Evolutionary conservation across 2,888 invertebrate species (phyloP), one percentile per base, ranked within the genome.

Genomic region (Eubasilissa splendida): DNA sequence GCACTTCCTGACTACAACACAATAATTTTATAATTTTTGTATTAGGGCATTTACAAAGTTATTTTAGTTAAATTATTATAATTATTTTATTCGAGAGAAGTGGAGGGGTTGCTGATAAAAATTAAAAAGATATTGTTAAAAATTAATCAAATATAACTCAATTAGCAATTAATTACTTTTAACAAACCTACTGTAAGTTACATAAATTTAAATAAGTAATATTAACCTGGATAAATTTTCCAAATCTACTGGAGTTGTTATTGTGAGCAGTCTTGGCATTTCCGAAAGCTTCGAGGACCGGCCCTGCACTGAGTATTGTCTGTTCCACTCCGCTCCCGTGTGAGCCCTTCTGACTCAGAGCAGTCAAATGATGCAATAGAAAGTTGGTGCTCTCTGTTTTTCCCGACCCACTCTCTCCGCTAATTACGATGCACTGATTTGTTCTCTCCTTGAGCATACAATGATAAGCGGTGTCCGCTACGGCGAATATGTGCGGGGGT

Each of bases 181-280:
- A 22, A 22, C 22, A 22, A 22, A 22, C 22, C 22, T 22, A 22
- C 22, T 2, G 42, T 42, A 42, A 42, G 42, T 4, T 42, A 4
- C 42, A 42, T 5, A 42, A 42, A 42, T 0, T 42, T 42, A 42
- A 42, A 42, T n/a, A 14, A n/a, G 4, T 9, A 68, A 68, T 54
- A 70, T 31, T 74, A 79, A 87, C 87, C 92, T 98, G 98, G 85
- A 99, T 98, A 88, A 98, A 99, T 89, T 99, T 99, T 75, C 98
- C 98, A 89, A 98, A 99, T 84, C 99, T 92, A 91, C 97, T 97
- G 76, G 97, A 97, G 89, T 99, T 99, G 89, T 98, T 98, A 88
- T 98, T 98, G 87, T 98, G 98, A 3, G 98, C 96, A 54, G 98
- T 99, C 90, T 98, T 98, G 0, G 99, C 98, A 90, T 99, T 99